Conservation (phyloP, 2,888 invertebrate genomes). For the Laothoe populi region DNA sequence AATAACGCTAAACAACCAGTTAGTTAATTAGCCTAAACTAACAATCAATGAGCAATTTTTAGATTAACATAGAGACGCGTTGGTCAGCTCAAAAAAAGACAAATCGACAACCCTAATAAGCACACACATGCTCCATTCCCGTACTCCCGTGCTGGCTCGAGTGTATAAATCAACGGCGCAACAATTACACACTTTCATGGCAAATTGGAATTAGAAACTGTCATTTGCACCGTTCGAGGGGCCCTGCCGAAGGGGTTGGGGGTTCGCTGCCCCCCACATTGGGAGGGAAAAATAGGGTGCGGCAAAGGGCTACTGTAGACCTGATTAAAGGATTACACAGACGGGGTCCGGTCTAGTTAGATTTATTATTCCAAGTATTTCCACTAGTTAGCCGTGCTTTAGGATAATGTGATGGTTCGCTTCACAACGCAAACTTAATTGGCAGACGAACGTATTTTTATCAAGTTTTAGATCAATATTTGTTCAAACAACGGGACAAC, state of each 20-base stretch:
- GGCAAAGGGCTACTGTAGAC: conserved; percentile 80
- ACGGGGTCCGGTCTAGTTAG: conserved; percentile 82
- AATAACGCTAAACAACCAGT: too few species aligned
- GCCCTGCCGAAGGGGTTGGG: conserved; percentile 46
- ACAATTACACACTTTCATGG: conserved; percentile 86
- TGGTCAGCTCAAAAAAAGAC: conserved; percentile 25
- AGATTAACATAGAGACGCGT: not conserved
- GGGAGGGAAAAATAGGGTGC: conserved; percentile 82
- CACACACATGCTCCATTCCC: conserved; percentile 68
- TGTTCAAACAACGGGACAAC: not conserved
- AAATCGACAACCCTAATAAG: conserved; percentile 46
- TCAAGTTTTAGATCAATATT: not conserved
- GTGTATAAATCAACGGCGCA: conserved; percentile 83
- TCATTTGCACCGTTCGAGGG: conserved; percentile 85
- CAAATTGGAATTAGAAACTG: conserved; percentile 86
- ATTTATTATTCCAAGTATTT: conserved; percentile 83
- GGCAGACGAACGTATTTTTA: conserved; percentile 15
- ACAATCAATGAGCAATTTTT: too few species aligned
- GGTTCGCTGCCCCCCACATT: conserved; percentile 54
- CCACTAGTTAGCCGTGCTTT: conserved; percentile 73
- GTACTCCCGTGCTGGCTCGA: conserved; percentile 62
- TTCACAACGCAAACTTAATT: conserved; percentile 22
- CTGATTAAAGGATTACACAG: conserved; percentile 84
- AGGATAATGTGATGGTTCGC: conserved; percentile 30
- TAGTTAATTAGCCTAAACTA: too few species aligned